Evolutionary conservation across 2,888 invertebrate species (phyloP).

Genomic region (Rhaphigaster nebulosa): DNA sequence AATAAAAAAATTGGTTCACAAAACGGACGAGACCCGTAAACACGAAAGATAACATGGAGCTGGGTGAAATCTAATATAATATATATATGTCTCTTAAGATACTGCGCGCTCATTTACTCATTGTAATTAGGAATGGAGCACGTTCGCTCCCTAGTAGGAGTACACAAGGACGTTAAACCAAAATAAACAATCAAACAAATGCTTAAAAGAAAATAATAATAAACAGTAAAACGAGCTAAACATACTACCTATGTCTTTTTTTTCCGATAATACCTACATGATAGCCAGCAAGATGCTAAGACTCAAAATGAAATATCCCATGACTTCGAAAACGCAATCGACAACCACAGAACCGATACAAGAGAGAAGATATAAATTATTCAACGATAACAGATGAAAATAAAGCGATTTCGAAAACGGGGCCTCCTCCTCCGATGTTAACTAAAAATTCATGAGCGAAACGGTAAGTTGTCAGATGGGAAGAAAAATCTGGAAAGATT

Average conservation of each 20-base stretch:
- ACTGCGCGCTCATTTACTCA: no score
- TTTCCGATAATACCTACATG: neutral
- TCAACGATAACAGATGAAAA: conserved; percentile 27
- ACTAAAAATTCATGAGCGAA: conserved; percentile 38
- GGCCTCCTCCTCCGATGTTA: conserved; percentile 13
- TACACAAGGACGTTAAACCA: neutral
- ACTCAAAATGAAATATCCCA: neutral
- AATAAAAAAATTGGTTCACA: no score
- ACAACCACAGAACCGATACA: neutral
- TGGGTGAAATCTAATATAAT: no score
- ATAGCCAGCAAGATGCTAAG: neutral
- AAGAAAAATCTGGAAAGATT: conserved; percentile 23
- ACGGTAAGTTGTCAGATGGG: conserved; percentile 23
- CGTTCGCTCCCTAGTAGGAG: no score
- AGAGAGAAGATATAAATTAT: neutral
- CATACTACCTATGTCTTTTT: neutral
- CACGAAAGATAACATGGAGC: no score
- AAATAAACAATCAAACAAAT: neutral
- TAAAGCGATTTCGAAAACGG: conserved; percentile 37
- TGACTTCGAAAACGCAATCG: neutral
- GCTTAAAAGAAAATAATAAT: neutral
- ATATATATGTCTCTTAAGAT: no score
- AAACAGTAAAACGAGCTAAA: neutral
- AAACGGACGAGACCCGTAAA: no score
- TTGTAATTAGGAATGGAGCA: no score